Conservation (phyloP, 2,888 invertebrate species). For the Drosophila kanekoi region DNA sequence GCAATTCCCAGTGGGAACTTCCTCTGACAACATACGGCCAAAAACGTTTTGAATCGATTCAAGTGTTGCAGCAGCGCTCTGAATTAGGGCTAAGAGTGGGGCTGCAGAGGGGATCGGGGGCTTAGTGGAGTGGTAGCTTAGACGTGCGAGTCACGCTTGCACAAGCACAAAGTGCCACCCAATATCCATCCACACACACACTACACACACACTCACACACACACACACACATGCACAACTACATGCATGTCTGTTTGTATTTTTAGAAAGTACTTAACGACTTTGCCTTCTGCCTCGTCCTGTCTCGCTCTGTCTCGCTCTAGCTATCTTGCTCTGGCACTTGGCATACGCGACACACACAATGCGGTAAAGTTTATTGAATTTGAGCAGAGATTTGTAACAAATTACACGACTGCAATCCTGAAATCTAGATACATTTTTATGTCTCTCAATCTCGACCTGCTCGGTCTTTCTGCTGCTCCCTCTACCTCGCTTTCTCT, state of each 20-base stretch:
- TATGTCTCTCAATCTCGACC: constrained; percentile 59
- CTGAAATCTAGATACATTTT: constrained; percentile 67
- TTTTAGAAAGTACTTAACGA: constrained; percentile 80
- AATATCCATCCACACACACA: constrained; percentile 58
- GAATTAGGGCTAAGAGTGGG: not conserved
- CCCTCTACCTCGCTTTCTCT: not conserved
- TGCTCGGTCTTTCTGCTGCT: not conserved
- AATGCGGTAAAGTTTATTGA: constrained; percentile 77
- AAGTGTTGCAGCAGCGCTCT: constrained; percentile 57
- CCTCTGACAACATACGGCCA: constrained; percentile 56
- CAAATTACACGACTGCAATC: constrained; percentile 74
- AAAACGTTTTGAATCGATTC: constrained; percentile 70
- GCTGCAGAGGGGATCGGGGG: not conserved
- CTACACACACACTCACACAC: constrained; percentile 34
- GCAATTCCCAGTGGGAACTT: constrained; percentile 56
- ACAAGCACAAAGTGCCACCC: constrained; percentile 70
- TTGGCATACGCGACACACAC: constrained; percentile 46
- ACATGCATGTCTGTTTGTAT: constrained; percentile 66
- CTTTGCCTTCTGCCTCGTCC: constrained; percentile 46
- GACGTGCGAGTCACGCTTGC: constrained; percentile 73
- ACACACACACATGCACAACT: constrained; percentile 37
- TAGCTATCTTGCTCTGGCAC: constrained; percentile 1
- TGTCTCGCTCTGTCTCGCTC: not conserved
- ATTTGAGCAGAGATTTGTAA: constrained; percentile 76
- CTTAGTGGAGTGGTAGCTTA: constrained; percentile 26